Evolutionary conservation across 2,113 vertebrate species (phyloP).

Genomic region (Calypte anna): DNA sequence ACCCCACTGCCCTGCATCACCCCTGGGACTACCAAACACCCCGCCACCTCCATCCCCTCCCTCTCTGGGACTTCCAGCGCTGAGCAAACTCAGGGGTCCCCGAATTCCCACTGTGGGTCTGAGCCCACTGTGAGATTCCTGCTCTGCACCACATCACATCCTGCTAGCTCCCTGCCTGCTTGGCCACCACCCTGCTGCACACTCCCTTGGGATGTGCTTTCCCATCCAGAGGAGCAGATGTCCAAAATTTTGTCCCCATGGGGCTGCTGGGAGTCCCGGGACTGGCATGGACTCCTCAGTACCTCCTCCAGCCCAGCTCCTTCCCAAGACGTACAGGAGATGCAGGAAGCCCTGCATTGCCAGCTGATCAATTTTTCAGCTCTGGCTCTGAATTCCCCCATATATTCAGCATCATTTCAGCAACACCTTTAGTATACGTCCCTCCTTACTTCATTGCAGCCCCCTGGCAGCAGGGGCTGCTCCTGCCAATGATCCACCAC

Average conservation of each 20-base stretch:
- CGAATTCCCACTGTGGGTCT: neutral
- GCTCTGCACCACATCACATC: fast-evolving
- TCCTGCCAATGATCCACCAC: neutral
- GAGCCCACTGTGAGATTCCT: neutral
- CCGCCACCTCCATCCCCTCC: fast-evolving
- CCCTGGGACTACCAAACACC: fast-evolving
- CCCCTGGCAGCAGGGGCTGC: neutral
- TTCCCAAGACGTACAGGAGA: neutral
- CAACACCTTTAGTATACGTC: neutral
- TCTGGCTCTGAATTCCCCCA: neutral
- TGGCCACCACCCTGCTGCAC: fast-evolving
- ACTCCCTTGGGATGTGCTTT: neutral
- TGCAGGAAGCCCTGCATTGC: neutral
- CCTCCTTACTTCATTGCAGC: neutral
- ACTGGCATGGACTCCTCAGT: neutral
- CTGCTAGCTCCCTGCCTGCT: neutral
- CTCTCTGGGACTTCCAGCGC: neutral
- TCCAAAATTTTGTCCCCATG: neutral
- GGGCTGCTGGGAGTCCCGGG: neutral
- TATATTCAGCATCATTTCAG: neutral
- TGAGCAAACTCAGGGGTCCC: neutral
- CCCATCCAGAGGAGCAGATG: neutral
- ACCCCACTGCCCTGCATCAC: neutral
- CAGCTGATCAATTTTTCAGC: neutral
- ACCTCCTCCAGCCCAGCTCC: neutral